These are phyloP conservation scores for Melanophora roralis DNA, from an alignment of 2,888 invertebrate genomes.

Conservation along the genomic window DNA sequence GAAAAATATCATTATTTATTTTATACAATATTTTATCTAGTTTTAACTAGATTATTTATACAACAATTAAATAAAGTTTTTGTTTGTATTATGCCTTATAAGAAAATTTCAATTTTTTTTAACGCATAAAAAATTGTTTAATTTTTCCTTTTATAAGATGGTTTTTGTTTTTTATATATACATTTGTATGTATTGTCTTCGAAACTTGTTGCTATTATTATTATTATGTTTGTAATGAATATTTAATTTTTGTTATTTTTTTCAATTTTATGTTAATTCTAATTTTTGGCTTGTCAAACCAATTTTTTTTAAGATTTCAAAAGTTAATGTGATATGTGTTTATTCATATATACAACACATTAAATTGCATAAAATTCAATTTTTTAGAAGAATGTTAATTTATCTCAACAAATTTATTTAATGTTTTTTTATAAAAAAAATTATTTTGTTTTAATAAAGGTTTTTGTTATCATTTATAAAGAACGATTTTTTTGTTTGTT, in stretches of 20 bases:
- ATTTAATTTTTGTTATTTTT: conserved; percentile 31
- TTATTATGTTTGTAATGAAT: conserved; percentile 27
- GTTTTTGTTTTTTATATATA: conserved; percentile 9
- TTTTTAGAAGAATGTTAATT: conserved; percentile 42
- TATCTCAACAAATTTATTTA: conserved; percentile 20
- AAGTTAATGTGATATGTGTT: neutral
- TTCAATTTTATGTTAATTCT: conserved; percentile 2
- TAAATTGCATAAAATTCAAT: too few species aligned
- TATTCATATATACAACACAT: conserved; percentile 30
- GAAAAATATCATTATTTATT: neutral
- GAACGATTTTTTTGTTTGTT: neutral
- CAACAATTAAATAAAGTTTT: conserved; percentile 66
- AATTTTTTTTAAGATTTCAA: conserved; percentile 28
- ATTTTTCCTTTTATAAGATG: conserved; percentile 37
- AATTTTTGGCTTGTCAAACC: conserved; percentile 33
- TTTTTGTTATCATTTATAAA: conserved; percentile 13
- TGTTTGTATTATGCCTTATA: conserved; percentile 59
- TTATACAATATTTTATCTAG: conserved; percentile 40
- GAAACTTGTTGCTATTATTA: conserved; percentile 20
- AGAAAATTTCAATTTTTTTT: conserved; percentile 71
- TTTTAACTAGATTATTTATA: conserved; percentile 63
- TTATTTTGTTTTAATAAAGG: conserved; percentile 33
- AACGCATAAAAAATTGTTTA: conserved; percentile 66
- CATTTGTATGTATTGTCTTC: conserved; percentile 5
- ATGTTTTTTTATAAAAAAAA: conserved; percentile 13